Conservation (phyloP, 2,113 vertebrate species). For the Mionectes macconnelli region DNA sequence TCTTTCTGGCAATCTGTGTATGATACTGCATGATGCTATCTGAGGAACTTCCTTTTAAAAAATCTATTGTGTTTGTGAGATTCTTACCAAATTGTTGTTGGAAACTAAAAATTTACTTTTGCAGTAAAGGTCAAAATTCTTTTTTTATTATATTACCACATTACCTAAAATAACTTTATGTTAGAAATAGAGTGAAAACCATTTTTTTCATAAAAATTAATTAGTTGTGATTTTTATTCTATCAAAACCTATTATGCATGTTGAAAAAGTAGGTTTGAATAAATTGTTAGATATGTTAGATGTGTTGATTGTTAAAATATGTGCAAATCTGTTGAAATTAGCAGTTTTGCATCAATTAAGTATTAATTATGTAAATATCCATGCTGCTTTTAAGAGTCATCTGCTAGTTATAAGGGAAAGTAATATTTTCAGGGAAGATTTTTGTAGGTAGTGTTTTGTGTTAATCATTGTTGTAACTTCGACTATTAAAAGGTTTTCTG, state of each 20-base stretch:
- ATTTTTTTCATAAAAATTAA: not conserved
- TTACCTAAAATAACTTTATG: not conserved
- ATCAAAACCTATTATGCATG: not conserved
- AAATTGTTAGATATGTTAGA: not conserved
- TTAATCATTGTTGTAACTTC: not conserved
- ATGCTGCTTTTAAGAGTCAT: not conserved
- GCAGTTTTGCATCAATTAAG: not conserved
- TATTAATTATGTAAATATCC: not conserved
- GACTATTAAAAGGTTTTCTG: not conserved
- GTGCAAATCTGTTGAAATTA: not conserved
- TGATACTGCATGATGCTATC: too few species aligned
- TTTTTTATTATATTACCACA: not conserved
- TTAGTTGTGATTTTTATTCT: not conserved
- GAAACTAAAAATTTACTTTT: not conserved
- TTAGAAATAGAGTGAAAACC: not conserved
- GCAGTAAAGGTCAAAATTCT: not conserved
- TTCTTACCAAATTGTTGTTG: not conserved
- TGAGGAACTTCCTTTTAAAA: not conserved
- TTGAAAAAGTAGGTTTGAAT: not conserved
- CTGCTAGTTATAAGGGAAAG: not conserved
- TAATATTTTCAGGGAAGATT: not conserved
- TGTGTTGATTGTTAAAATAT: not conserved
- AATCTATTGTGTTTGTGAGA: not conserved
- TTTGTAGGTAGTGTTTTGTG: not conserved
- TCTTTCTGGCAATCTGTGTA: not conserved